Percentiles rank a stretch among this genome's conserved stretches.
Evolutionary conservation across 2,113 vertebrate genomes (phyloP).

Genomic region (Corythornis vintsioides): DNA sequence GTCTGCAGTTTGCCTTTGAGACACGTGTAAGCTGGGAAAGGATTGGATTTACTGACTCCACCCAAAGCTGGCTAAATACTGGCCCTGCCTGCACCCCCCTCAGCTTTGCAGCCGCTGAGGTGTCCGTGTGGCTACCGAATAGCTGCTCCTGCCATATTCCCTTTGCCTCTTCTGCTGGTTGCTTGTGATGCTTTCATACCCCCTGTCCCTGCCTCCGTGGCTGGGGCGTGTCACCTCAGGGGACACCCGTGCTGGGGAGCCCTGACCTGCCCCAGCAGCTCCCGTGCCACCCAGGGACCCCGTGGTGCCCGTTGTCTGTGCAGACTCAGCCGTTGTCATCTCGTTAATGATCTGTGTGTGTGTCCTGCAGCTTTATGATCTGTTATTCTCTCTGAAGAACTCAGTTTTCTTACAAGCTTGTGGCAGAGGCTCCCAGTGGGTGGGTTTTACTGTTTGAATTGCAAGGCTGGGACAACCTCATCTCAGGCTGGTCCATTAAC

Average conservation of each 20-base stretch:
- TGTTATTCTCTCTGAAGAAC: slow-evolving; percentile 3
- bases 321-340: neutral
- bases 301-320: neutral
- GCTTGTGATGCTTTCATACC: neutral
- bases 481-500: slow-evolving; percentile 2
- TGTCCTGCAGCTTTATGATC: slow-evolving; percentile 24
- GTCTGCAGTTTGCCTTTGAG: neutral
- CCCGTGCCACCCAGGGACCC: accelerated
- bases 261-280: too few species aligned
- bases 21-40: neutral
- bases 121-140: accelerated
- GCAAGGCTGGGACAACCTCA: neutral
- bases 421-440: neutral
- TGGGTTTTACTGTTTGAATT: neutral
- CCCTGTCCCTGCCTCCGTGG: accelerated
- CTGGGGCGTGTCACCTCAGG: accelerated
- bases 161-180: neutral
- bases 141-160: neutral
- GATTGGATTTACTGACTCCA: neutral
- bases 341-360: neutral
- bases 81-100: neutral
- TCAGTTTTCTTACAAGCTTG: neutral
- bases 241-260: neutral
- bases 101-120: neutral
- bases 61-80: neutral